Base-by-base conservation (phyloP, 2,113 vertebrate genomes). In the Xiphophorus couchianus region DNA sequence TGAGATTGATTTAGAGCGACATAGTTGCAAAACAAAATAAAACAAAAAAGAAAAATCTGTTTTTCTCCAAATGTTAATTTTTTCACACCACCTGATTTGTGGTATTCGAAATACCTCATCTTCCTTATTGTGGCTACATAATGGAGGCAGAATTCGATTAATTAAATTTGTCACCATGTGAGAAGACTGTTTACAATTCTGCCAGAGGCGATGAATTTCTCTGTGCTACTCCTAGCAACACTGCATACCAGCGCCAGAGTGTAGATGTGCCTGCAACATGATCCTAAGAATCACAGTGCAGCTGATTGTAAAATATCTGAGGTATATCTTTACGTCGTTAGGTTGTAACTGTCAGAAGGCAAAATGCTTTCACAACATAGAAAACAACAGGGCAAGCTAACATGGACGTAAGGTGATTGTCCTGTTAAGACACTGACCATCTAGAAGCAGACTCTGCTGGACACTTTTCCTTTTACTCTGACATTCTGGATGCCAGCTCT, bases 161-260 rank as follows among this genome's bases (percentile, higher is more conserved):
- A 91, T 87, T 80, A 88, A 76, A 88, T 81, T 58, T 81, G 74
- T 76, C 78, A 84, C 74, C 72, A 76, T 82, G 82, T 84, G 68
- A 12, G 0, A 73, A 61, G 84, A 29, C 77, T 85, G 84, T 85
- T 84, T 80, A 83, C 67, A 64, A 78, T 73, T 78, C 77, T 77
- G 68, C 81, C 73, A 66, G 74, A 13, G 73, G 82, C 71, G 48
- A 86, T 71, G 73, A 76, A 80, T 86, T 83, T 71, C 58, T 31
- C 66, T 84, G 48, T 65, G 67, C 64, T 66, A 27, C 70, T 73
- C 58, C 60, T 69, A 35, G 44, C 28, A 73, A 79, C 66, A 67
- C 33, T 63, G 71, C 62, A 84, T 76, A 73, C 72, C 72, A 83
- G 58, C 80, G 51, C 17, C 51, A 51, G 14, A 0, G 29, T 19